Evolutionary conservation across 1,140 invertebrate genomes (phyloP).

Genomic region (Drosophila trapezifrons): DNA sequence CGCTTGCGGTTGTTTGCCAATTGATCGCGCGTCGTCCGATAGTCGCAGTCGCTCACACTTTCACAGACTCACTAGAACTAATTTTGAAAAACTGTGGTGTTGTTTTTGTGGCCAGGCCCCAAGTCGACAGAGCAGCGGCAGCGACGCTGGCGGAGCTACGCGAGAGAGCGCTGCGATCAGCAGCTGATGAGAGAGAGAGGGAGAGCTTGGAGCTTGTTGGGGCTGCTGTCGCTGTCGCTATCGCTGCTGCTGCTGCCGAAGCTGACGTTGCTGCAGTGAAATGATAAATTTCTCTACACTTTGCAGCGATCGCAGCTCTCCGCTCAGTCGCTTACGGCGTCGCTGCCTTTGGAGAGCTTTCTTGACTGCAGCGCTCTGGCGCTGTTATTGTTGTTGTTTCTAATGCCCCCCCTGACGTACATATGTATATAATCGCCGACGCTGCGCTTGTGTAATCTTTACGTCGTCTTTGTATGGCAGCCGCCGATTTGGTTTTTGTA

Average conservation of each 20-base stretch:
- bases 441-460: slow-evolving; percentile 79
- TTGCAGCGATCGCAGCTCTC: slow-evolving; percentile 67
- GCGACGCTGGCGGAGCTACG: slow-evolving; percentile 14
- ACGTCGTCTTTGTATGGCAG: slow-evolving; percentile 57
- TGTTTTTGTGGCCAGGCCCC: slow-evolving; percentile 77
- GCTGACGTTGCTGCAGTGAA: slow-evolving; percentile 63
- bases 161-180: slow-evolving; percentile 48
- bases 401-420: slow-evolving; percentile 53
- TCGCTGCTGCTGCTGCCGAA: slow-evolving; percentile 19
- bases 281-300: slow-evolving; percentile 81
- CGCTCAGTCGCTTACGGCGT: slow-evolving; percentile 29
- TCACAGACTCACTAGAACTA: slow-evolving; percentile 84
- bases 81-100: slow-evolving; percentile 81
- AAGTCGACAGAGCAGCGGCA: slow-evolving; percentile 32
- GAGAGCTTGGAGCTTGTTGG: slow-evolving; percentile 23
- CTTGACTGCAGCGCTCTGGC: slow-evolving; percentile 60
- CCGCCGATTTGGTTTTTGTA: slow-evolving; percentile 52
- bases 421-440: slow-evolving; percentile 57
- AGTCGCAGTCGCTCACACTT: slow-evolving; percentile 78
- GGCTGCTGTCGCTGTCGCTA: slow-evolving; percentile 17
- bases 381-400: slow-evolving; percentile 41
- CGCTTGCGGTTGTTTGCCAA: slow-evolving; percentile 55
- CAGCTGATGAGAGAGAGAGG: slow-evolving; percentile 41
- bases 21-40: slow-evolving; percentile 69
- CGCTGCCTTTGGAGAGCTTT: slow-evolving; percentile 68